Conservation (phyloP, 1,140 invertebrate species). For the Lordiphosa stackelbergi region DNA sequence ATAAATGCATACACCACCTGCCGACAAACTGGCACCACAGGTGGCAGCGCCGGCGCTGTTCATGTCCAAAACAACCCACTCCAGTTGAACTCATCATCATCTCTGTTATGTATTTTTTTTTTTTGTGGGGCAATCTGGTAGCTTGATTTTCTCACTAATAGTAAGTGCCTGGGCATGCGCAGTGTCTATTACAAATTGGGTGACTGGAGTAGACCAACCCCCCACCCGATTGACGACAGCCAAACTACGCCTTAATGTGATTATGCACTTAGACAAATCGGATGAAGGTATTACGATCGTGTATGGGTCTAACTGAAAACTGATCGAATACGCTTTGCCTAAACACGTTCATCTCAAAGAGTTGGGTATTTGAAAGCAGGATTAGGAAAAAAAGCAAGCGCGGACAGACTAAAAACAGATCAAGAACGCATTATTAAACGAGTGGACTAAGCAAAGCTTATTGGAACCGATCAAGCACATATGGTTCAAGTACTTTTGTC, state of each 20-base stretch:
- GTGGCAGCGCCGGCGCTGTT: conserved; percentile 16
- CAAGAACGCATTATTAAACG: too few species aligned
- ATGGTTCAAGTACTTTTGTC: too few species aligned
- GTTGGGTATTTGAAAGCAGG: too few species aligned
- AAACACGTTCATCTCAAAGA: too few species aligned
- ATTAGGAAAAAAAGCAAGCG: too few species aligned
- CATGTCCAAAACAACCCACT: conserved; percentile 7
- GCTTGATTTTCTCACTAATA: conserved; percentile 14
- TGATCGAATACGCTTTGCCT: too few species aligned
- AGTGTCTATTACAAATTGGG: conserved; percentile 33
- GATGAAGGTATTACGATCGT: neutral
- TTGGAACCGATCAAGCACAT: too few species aligned
- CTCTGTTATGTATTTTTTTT: conserved; percentile 3
- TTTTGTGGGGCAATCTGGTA: conserved; percentile 28
- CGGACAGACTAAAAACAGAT: too few species aligned
- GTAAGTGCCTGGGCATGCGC: conserved; percentile 25
- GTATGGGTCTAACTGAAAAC: too few species aligned
- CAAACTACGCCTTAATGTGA: conserved; percentile 6
- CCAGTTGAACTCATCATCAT: conserved; percentile 41
- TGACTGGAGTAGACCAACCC: neutral
- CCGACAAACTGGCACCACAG: conserved; percentile 55
- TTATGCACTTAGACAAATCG: neutral
- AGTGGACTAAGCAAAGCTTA: too few species aligned
- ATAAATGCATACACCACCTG: conserved; percentile 31
- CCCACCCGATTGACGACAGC: conserved; percentile 7